These are phyloP conservation scores for Pammene aurita DNA, from an alignment of 2,888 invertebrate species.

Conservation along the genomic window DNA sequence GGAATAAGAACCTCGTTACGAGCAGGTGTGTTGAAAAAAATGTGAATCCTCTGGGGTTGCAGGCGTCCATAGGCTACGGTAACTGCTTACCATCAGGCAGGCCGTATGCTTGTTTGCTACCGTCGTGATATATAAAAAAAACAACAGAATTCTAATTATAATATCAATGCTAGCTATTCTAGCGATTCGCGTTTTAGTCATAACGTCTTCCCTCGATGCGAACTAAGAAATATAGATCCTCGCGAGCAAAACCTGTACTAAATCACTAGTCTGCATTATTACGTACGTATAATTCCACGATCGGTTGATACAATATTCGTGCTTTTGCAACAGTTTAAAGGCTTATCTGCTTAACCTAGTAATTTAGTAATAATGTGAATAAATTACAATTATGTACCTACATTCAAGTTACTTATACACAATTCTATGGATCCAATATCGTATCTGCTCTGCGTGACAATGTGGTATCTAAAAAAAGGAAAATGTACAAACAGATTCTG, in stretches of 20 bases:
- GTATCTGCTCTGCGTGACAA: background rate
- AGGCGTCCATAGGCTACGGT: too few species aligned
- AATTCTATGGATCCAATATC: background rate
- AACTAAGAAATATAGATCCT: slow-evolving; percentile 81
- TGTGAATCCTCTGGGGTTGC: too few species aligned
- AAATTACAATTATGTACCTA: slow-evolving; percentile 36
- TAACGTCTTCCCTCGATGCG: slow-evolving; percentile 80
- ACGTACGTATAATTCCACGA: slow-evolving; percentile 60
- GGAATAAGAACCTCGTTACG: too few species aligned
- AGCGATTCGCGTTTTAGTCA: slow-evolving; percentile 76
- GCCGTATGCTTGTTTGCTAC: too few species aligned
- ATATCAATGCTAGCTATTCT: slow-evolving; percentile 58
- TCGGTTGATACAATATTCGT: slow-evolving; percentile 50
- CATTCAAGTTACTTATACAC: slow-evolving; percentile 21
- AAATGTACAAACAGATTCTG: background rate
- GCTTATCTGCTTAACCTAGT: slow-evolving; percentile 40
- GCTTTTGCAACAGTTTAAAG: slow-evolving; percentile 41
- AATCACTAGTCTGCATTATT: slow-evolving; percentile 80
- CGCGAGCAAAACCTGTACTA: slow-evolving; percentile 79
- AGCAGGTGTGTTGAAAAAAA: too few species aligned
- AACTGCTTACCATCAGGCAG: too few species aligned
- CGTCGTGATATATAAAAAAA: too few species aligned
- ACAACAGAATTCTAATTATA: too few species aligned
- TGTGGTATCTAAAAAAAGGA: background rate
- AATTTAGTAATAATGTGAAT: slow-evolving; percentile 36